A percentile compares a stretch with the other conserved stretches of the same genome.
phyloP scores from a whole-genome alignment of 2,797 vertebrate genomes.

The Coluber constrictor region DNA sequence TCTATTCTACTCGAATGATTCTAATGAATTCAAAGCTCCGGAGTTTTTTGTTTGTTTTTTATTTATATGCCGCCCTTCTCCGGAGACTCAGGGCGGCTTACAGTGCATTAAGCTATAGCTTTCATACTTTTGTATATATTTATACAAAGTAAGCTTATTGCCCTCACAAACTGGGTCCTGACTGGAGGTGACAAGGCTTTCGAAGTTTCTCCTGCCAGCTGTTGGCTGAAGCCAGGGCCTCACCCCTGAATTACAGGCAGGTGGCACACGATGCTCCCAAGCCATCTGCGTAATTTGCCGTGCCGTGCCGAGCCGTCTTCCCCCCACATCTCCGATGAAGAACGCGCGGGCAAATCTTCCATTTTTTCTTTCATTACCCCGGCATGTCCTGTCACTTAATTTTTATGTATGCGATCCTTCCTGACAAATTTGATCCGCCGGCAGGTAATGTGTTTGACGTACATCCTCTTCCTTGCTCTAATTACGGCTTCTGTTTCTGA shows the following conservation, averaged over 20 bases:
- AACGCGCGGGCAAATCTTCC: slow-evolving; percentile 73
- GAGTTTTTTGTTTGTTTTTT: too few species aligned
- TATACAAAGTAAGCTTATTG: too few species aligned
- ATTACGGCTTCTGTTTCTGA: slow-evolving; percentile 71
- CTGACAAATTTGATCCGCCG: slow-evolving; percentile 81
- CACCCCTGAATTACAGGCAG: background rate
- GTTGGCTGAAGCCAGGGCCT: background rate
- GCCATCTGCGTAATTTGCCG: slow-evolving; percentile 42
- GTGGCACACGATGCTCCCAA: background rate
- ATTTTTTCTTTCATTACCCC: slow-evolving; percentile 76
- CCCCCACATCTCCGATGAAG: slow-evolving; percentile 55
- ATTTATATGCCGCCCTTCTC: too few species aligned
- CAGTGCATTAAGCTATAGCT: too few species aligned
- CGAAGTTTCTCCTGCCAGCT: background rate
- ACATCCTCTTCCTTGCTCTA: slow-evolving; percentile 75
- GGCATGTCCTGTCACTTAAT: slow-evolving; percentile 80
- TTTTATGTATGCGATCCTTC: slow-evolving; percentile 78
- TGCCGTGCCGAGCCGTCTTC: slow-evolving; percentile 38
- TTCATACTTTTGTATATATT: too few species aligned
- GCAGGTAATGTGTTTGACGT: slow-evolving; percentile 78
- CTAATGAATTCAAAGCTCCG: too few species aligned
- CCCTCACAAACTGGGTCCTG: too few species aligned
- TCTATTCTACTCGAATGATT: too few species aligned
- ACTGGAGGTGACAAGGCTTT: too few species aligned
- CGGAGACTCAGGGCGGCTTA: too few species aligned